A percentile compares a stretch with the other conserved stretches of the same genome.
Evolutionary conservation across 2,888 invertebrate species (phyloP).

Genomic region (Clepsis dumicolana): DNA sequence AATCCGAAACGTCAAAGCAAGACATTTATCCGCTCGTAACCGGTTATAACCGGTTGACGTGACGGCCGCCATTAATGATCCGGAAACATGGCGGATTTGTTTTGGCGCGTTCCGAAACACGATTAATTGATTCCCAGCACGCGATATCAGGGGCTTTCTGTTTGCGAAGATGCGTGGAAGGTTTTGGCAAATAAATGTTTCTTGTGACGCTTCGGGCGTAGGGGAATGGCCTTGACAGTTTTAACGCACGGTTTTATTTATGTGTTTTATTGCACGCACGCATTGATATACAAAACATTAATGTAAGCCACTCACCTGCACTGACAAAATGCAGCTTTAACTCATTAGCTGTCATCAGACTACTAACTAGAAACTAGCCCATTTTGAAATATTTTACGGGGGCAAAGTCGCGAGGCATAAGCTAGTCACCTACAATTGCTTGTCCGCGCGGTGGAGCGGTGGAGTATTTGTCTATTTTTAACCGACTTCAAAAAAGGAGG

Average conservation of each 20-base stretch:
- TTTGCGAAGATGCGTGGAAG: slow-evolving; percentile 35
- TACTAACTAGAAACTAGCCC: no score
- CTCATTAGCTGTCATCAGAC: no score
- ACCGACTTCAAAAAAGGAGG: no score
- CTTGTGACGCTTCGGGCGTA: not conserved
- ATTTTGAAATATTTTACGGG: no score
- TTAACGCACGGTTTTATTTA: not conserved
- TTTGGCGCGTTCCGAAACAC: slow-evolving; percentile 76
- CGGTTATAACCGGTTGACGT: slow-evolving; percentile 47
- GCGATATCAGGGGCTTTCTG: slow-evolving; percentile 60
- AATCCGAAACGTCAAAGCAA: not conserved
- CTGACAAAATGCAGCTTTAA: no score
- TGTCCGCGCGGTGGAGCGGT: no score
- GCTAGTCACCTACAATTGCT: no score
- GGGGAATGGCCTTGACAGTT: not conserved
- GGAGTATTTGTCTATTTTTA: no score
- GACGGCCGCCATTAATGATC: slow-evolving; percentile 65
- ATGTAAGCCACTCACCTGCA: no score
- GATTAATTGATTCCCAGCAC: slow-evolving; percentile 76
- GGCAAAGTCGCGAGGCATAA: no score
- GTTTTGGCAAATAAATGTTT: slow-evolving; percentile 23
- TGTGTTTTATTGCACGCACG: no score
- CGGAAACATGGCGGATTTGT: slow-evolving; percentile 75
- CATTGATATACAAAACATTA: no score
- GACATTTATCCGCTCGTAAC: slow-evolving; percentile 23